Base-by-base conservation (phyloP, 2,888 invertebrate genomes). In the Chloroclystis v-ata region DNA sequence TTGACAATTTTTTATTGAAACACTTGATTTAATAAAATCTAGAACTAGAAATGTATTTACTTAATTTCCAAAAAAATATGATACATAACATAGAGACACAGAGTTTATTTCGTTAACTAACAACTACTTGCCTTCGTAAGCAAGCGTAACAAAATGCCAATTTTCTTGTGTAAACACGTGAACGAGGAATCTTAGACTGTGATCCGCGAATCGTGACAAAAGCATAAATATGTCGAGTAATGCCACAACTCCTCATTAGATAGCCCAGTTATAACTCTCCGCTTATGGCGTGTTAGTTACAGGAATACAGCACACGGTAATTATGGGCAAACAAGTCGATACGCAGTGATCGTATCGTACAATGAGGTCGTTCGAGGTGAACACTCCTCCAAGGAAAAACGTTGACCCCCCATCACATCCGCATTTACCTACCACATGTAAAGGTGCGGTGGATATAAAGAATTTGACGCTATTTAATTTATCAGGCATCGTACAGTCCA, bases 361-460 rank as follows among this genome's bases (percentile, higher is more conserved):
- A 72, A 71, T 75, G 74, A 82, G 78, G 81, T 82, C 76, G 77
- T 56, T 60, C 56, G 75, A 83, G 86, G 81, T 85, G 82, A 86
- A 86, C 81, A 85, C 70, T 78, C 85, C 76, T 61, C 67, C 83
- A 85, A 85, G 84, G 85, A 83, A 75, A 85, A 78, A 69, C 84
- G 67, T 85, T 87, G 85, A 85, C 83, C 84, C 76, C 62, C 67
- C 63, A 62, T 69, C 70, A 78, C 69, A 79, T 80, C 82, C 81
- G 78, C 66, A 70, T 78, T 47, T 56, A 56, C 20, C 20, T 14
- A 16, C 9, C 14, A 32, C 32, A 32, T 12, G 14, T 32, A 57
- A n/a, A n/a, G 55, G 51, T 49, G 43, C 57, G 39, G 30, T 33
- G 47, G 44, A 46, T 53, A 47, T 40, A 45, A 54, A 45, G 29